phyloP scores from a whole-genome alignment of 2,113 vertebrate genomes.

The Lampris megalopsis region DNA sequence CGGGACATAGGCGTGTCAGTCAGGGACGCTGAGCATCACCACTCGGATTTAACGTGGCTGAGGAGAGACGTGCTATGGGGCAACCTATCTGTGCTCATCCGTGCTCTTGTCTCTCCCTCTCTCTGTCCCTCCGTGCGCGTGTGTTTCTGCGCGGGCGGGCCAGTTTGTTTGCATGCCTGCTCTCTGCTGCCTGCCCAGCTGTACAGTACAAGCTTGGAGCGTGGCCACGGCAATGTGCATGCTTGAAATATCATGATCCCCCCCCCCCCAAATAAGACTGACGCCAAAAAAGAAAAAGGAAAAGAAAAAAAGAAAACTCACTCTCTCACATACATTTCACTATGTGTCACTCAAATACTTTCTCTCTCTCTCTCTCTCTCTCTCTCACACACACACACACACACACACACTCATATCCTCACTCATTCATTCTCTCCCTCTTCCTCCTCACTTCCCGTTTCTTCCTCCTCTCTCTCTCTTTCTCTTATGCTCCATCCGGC shows the following conservation, averaged over 20 bases:
- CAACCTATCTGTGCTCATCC: constrained; percentile 46
- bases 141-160: constrained; percentile 13
- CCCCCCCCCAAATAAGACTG: constrained; percentile 62
- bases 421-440: no score
- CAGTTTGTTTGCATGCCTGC: background rate
- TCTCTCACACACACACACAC: background rate
- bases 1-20: constrained; percentile 64
- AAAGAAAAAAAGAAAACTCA: no score
- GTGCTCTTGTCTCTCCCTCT: constrained; percentile 27
- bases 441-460: no score
- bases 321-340: no score
- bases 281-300: constrained; percentile 40
- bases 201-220: constrained; percentile 51
- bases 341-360: background rate
- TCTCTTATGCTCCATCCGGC: constrained; percentile 17
- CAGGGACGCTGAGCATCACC: constrained; percentile 34
- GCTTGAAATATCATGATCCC: constrained; percentile 55
- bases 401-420: no score
- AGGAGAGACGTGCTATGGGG: background rate
- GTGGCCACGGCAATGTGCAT: constrained; percentile 52
- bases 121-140: background rate
- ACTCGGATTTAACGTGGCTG: background rate
- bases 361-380: background rate
- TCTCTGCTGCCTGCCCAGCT: constrained; percentile 5
- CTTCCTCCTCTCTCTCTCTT: no score